These are phyloP conservation scores for Metaphire vulgaris DNA, from an alignment of 1,140 invertebrate species.

Conservation along the genomic window DNA sequence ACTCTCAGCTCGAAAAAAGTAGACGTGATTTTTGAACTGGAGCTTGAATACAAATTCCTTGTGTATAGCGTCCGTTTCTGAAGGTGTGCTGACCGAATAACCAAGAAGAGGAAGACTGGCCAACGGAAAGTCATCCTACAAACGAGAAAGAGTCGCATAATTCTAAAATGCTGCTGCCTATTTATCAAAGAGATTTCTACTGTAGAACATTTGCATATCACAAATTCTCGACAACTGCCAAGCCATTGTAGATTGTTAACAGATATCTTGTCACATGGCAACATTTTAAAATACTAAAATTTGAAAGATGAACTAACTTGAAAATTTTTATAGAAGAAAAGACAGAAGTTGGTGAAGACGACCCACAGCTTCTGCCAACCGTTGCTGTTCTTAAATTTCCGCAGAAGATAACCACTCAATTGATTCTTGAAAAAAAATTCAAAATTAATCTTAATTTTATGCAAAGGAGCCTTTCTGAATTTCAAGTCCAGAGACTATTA, in stretches of 20 bases:
- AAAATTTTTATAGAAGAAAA: conserved; percentile 80
- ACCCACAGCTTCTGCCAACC: conserved; percentile 97
- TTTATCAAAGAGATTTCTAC: no score
- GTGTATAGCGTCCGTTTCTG: conserved; percentile 47
- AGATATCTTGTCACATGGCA: no score
- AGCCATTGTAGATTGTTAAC: no score
- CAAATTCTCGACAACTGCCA: no score
- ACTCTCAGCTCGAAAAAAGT: conserved; percentile 77
- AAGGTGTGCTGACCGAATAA: conserved; percentile 71
- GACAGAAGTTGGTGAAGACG: conserved; percentile 84
- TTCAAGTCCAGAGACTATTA: no score
- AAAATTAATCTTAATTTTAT: no score
- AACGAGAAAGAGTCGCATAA: no score
- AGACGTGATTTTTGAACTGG: conserved; percentile 93
- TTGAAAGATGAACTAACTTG: conserved; percentile 18
- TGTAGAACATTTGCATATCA: no score
- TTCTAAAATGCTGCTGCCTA: no score
- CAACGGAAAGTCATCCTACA: conserved; percentile 64
- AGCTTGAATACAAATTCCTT: conserved; percentile 97
- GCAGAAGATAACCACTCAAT: conserved; percentile 79
- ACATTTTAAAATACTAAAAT: not conserved
- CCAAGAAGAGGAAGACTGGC: conserved; percentile 87
- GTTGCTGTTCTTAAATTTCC: conserved; percentile 91
- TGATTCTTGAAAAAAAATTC: conserved; percentile 43
- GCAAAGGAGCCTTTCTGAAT: no score